Conservation (phyloP, 1,140 invertebrate genomes). For the Caerostris darwini region DNA sequence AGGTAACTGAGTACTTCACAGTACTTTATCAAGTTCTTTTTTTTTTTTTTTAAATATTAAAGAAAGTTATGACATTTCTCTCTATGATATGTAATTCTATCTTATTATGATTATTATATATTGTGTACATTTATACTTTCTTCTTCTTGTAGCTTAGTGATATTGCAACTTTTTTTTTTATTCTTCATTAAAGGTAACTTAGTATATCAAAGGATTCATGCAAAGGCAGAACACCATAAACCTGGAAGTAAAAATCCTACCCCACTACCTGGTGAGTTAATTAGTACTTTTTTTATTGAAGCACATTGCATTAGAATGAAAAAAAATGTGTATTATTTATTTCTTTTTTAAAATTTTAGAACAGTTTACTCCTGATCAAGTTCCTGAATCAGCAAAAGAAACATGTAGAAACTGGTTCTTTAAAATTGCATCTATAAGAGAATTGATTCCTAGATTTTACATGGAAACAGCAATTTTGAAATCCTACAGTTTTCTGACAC, state of each 20-base stretch:
- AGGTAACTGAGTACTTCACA: too few relatives aligned
- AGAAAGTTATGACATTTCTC: too few relatives aligned
- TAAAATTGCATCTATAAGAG: conserved; percentile 98
- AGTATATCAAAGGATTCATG: conserved; percentile 92
- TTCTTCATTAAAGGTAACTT: conserved; percentile 83
- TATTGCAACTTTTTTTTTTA: not conserved
- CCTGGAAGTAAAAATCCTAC: conserved; percentile 84
- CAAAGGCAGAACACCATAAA: conserved; percentile 88
- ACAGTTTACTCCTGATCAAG: conserved; percentile 85
- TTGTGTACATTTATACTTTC: too few relatives aligned
- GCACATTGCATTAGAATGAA: not conserved
- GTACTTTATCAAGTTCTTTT: too few relatives aligned
- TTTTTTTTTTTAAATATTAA: too few relatives aligned
- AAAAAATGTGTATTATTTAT: not conserved
- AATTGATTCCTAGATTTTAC: conserved; percentile 94
- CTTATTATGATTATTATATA: too few relatives aligned
- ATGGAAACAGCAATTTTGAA: conserved; percentile 96
- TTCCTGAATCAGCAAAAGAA: conserved; percentile 95
- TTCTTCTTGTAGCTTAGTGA: too few relatives aligned
- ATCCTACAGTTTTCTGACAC: conserved; percentile 92
- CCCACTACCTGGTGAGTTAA: conserved; percentile 85
- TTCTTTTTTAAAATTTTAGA: conserved; percentile 80
- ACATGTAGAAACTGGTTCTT: conserved; percentile 99
- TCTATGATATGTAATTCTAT: too few relatives aligned
- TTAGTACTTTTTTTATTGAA: not conserved